Base-by-base conservation (phyloP, 2,888 invertebrate genomes). In the Seira sanloemensis region DNA sequence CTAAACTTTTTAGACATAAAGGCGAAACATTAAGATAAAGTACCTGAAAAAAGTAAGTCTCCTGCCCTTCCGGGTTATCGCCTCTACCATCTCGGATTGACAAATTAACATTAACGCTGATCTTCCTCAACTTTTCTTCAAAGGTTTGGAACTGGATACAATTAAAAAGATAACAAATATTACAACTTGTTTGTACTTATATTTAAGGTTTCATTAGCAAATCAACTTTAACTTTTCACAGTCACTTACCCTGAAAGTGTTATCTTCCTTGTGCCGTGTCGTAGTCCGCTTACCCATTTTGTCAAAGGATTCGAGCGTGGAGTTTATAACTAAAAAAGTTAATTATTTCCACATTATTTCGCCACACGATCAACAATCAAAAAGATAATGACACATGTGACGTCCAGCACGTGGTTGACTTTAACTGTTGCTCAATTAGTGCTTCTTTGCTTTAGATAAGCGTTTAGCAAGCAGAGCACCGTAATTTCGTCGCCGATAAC, bases 61-160 rank as follows among this genome's bases (percentile, higher is more conserved):
- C 91, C 90, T 94, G 94, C 75, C 94, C 94, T 88, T 94, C 95
- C 5, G 94, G 94, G 24, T 90, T 89, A 9, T 93, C 93, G 25
- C 90, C 90, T 78, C 94, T 93, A 89, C 95, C 94, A 91, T 97
- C 94, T 87, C 94, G 94, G 72, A 98, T 94, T 90, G 95, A 95
- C 91, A 97, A 97, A 54, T 97, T 94, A 0, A 97, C 95, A 91
- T 97, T 95, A 62, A 98, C 94, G 90, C 97, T 96, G 81, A 98
- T 95, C 88, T 95, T 94, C 89, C 95, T 94, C 58, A 98, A 95
- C 76, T 97, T 94, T 89, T 98, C 97, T 23, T 95, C 94, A 92
- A 98, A 98, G 4, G 96, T 94, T 91, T 96, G 94, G 91, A 96
- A 97, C 97, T 97, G 91, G 78, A 93, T 92, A 86, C 88, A 84